phyloP scores from a whole-genome alignment of 1,140 invertebrate species.

The Bombus sylvicola region DNA sequence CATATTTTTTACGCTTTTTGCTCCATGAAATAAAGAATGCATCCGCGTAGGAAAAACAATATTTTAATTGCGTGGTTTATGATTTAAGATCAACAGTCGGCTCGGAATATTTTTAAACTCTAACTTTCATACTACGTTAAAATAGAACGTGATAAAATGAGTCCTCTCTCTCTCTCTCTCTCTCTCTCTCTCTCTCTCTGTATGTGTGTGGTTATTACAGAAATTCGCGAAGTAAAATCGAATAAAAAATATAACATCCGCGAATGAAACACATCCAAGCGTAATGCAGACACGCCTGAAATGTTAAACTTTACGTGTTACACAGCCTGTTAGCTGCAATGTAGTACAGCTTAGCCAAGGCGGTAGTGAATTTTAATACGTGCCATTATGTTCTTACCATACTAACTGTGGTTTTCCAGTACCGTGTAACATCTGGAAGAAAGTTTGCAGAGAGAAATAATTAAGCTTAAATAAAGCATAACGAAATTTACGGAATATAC shows the following conservation, averaged over 20 bases:
- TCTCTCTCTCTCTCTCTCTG: too few species aligned
- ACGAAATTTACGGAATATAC: background rate
- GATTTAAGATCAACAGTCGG: background rate
- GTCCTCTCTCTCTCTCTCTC: too few species aligned
- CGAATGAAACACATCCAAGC: background rate
- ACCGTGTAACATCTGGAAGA: background rate
- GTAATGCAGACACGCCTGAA: background rate
- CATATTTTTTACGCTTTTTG: background rate
- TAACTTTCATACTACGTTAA: background rate
- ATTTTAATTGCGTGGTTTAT: background rate
- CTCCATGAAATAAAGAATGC: background rate
- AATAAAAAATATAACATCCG: background rate
- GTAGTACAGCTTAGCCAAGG: background rate
- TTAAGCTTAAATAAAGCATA: too few species aligned
- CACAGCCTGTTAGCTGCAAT: background rate
- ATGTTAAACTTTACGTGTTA: background rate
- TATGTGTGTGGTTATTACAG: background rate
- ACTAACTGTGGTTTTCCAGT: background rate
- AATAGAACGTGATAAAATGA: background rate
- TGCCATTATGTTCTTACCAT: background rate
- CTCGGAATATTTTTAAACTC: too few species aligned
- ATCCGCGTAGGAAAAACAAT: background rate
- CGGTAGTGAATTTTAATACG: background rate
- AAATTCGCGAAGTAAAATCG: background rate
- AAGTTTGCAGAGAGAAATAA: background rate